Evolutionary conservation across 2,888 invertebrate species (phyloP).

Genomic region (Koerneria pararmatus): DNA sequence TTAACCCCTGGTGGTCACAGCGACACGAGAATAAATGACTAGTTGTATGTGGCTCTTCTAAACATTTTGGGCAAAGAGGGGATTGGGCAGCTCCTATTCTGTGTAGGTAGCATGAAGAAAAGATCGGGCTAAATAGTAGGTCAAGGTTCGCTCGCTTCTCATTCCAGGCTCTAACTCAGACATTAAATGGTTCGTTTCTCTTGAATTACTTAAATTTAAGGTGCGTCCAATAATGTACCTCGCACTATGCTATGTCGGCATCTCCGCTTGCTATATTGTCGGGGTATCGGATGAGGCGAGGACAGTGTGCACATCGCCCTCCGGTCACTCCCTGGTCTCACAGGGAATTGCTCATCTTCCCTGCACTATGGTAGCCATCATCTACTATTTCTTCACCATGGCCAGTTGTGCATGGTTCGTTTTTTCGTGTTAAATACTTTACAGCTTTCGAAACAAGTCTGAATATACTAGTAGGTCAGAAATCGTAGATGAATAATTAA

Average conservation of each 20-base stretch:
- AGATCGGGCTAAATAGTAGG: too few relatives aligned
- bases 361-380: constrained; percentile 17
- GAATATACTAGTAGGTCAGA: too few relatives aligned
- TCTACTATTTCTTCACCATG: constrained; percentile 14
- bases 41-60: too few relatives aligned
- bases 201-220: constrained; percentile 65
- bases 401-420: constrained; percentile 16
- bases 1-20: too few relatives aligned
- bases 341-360: constrained; percentile 12
- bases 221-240: constrained; percentile 95
- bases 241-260: constrained; percentile 89
- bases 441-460: too few relatives aligned
- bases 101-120: too few relatives aligned
- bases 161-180: constrained; percentile 7
- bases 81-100: too few relatives aligned
- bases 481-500: too few relatives aligned
- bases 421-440: too few relatives aligned
- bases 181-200: neutral
- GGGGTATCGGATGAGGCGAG: constrained; percentile 61
- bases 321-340: neutral
- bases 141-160: too few relatives aligned
- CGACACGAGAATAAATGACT: too few relatives aligned
- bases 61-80: too few relatives aligned
- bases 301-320: constrained; percentile 21
- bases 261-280: constrained; percentile 81